Conservation (phyloP, 2,113 vertebrate species). For the Channa maculata region DNA sequence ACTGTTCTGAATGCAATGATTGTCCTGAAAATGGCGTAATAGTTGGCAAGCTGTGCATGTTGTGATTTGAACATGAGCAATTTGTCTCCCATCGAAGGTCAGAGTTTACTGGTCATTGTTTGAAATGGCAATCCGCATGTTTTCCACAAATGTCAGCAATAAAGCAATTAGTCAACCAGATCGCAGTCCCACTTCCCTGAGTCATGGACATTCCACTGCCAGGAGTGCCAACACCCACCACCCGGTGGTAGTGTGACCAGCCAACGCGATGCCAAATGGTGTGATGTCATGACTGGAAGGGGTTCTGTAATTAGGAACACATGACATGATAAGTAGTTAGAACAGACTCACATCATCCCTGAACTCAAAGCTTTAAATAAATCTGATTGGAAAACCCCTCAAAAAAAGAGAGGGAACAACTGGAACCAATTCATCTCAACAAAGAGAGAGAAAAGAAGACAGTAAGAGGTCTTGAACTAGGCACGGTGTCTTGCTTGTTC, state of each 20-base stretch:
- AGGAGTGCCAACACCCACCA: conserved; percentile 47
- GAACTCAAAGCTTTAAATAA: conserved; percentile 24
- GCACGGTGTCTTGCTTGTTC: conserved; percentile 9
- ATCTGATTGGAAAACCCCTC: conserved; percentile 24
- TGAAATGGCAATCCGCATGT: conserved; percentile 64
- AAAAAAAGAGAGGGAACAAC: conserved; percentile 20
- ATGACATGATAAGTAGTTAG: conserved; percentile 34
- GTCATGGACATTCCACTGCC: conserved; percentile 60
- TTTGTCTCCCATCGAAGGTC: conserved; percentile 71
- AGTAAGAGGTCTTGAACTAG: conserved; percentile 18
- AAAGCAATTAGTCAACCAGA: conserved; percentile 59
- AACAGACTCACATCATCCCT: conserved; percentile 26
- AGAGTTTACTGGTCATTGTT: conserved; percentile 70
- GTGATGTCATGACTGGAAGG: conserved; percentile 60
- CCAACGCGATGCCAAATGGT: conserved; percentile 40
- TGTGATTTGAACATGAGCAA: conserved; percentile 61
- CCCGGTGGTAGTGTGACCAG: conserved; percentile 30
- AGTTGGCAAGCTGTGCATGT: conserved; percentile 56
- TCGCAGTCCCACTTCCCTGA: conserved; percentile 48
- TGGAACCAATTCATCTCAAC: conserved; percentile 54
- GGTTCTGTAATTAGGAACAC: conserved; percentile 44
- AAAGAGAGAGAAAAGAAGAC: neutral
- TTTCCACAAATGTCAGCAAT: conserved; percentile 71
- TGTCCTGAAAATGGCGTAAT: conserved; percentile 64
- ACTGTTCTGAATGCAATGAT: conserved; percentile 54